Conservation (phyloP, 2,888 invertebrate species). For the Macrophya alboannulata region DNA sequence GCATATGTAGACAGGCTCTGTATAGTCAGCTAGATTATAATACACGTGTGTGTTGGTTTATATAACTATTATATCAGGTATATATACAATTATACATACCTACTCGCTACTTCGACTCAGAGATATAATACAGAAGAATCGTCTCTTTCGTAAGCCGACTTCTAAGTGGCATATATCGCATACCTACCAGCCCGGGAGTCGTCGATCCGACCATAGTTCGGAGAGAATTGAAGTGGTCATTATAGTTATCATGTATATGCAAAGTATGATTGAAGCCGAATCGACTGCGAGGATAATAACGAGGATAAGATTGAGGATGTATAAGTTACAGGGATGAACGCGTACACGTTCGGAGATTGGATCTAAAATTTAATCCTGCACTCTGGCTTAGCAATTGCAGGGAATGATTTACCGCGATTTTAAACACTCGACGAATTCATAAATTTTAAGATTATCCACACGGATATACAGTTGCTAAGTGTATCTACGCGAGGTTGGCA, state of each 20-base stretch:
- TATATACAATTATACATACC: slow-evolving; percentile 4
- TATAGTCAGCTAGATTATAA: not conserved
- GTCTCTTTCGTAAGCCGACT: slow-evolving; percentile 35
- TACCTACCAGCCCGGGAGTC: slow-evolving; percentile 1
- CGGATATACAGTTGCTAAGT: not conserved
- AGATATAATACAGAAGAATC: not conserved
- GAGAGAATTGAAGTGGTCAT: not conserved
- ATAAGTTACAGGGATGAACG: not conserved
- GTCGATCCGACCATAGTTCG: not conserved
- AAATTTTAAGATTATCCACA: not conserved
- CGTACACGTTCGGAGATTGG: not conserved
- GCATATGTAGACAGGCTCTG: not conserved
- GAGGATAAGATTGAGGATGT: not conserved
- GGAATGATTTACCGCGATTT: not conserved
- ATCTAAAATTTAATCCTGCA: not conserved
- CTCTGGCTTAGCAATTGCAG: not conserved
- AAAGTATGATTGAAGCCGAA: not conserved
- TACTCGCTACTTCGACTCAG: not conserved
- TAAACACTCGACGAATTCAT: not conserved
- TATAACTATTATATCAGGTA: not conserved
- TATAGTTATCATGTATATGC: not conserved
- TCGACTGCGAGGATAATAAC: not conserved
- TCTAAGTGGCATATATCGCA: not conserved
- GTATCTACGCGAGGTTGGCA: not conserved
- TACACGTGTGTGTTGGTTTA: not conserved